phyloP scores from a whole-genome alignment of 2,888 invertebrate genomes.

The Elmis aenea region DNA sequence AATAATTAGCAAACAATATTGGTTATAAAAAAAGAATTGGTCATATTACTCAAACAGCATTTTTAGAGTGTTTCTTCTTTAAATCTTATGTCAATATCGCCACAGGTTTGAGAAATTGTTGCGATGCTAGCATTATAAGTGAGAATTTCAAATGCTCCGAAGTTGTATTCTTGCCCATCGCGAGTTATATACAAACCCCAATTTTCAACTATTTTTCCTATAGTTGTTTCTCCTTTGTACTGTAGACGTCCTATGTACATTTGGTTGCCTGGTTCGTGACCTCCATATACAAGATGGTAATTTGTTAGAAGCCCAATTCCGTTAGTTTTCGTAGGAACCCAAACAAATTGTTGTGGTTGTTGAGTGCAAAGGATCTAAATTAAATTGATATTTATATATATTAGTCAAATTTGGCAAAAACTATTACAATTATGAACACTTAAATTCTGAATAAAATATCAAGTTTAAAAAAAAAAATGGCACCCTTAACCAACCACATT shows the following conservation, averaged over 20 bases:
- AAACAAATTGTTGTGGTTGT: conserved; percentile 11
- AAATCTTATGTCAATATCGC: too few species aligned
- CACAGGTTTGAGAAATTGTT: too few species aligned
- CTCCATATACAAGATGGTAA: conserved; percentile 8
- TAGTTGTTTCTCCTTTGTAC: conserved; percentile 5
- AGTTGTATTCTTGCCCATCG: conserved; percentile 5
- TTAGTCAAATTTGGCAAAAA: neutral
- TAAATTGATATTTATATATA: neutral
- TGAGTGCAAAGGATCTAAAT: conserved; percentile 12
- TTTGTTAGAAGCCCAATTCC: conserved; percentile 5
- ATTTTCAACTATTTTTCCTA: too few species aligned
- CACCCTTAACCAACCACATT: too few species aligned
- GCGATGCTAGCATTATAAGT: too few species aligned
- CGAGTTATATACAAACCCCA: conserved; percentile 7
- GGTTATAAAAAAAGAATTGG: too few species aligned
- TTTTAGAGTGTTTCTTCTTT: too few species aligned
- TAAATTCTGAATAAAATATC: too few species aligned
- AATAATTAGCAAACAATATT: too few species aligned
- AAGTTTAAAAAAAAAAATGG: too few species aligned
- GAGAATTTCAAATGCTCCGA: conserved; percentile 5
- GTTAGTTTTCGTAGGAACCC: conserved; percentile 10
- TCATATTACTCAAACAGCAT: too few species aligned
- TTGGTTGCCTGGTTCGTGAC: conserved; percentile 7
- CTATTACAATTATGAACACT: too few species aligned
- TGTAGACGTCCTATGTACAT: conserved; percentile 12